phyloP scores from a whole-genome alignment of 2,113 vertebrate species.

The Zosterops lateralis region DNA sequence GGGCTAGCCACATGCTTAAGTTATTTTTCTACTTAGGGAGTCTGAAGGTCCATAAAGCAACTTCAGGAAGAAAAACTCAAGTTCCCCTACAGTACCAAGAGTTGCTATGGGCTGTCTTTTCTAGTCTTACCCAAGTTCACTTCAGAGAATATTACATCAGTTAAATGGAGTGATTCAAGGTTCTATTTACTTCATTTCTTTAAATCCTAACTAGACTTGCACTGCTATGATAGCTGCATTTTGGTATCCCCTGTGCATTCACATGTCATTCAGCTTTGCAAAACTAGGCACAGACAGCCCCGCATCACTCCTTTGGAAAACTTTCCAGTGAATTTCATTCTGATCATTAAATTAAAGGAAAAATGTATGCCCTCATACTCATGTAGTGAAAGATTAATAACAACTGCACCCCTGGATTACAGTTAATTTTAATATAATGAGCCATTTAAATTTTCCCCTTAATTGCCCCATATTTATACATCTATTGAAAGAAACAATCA shows the following conservation, averaged over 20 bases:
- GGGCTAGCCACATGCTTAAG: not conserved
- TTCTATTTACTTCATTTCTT: not conserved
- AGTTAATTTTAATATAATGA: constrained; percentile 25
- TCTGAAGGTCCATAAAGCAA: not conserved
- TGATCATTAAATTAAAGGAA: not conserved
- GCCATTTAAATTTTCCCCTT: not conserved
- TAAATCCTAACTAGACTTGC: not conserved
- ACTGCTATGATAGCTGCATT: not conserved
- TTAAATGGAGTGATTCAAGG: not conserved
- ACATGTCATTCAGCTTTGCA: not conserved
- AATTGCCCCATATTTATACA: constrained; percentile 1
- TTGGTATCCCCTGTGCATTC: not conserved
- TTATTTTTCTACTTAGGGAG: not conserved
- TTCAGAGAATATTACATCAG: not conserved
- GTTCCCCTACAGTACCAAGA: not conserved
- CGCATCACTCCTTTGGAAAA: not conserved
- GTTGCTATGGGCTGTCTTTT: not conserved
- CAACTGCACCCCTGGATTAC: not conserved
- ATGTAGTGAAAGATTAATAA: not conserved
- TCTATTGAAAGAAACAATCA: constrained; percentile 1
- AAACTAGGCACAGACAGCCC: not conserved
- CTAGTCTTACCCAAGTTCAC: not conserved
- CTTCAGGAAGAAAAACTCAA: not conserved
- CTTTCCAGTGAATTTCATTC: not conserved
- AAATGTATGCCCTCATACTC: not conserved